Percentiles rank a stretch among this genome's conserved stretches.
Evolutionary conservation across 1,140 invertebrate species (phyloP).

Genomic region (Heliconius hewitsoni): DNA sequence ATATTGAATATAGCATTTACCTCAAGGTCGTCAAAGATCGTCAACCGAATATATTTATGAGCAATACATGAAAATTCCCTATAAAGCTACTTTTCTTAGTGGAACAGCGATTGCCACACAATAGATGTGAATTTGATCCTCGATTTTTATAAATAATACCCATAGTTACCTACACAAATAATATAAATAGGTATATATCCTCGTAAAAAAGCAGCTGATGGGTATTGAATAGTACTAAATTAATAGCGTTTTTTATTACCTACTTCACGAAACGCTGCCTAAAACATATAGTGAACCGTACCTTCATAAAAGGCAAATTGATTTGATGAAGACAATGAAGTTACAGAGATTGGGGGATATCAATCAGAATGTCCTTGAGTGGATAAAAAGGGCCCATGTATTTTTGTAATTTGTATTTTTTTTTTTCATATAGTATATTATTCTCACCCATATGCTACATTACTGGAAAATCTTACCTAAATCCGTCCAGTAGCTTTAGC

Average conservation of each 20-base stretch:
- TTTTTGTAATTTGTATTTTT: not conserved
- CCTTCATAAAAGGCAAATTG: not conserved
- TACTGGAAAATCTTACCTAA: too few relatives aligned
- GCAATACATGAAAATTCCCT: too few relatives aligned
- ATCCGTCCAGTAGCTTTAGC: too few relatives aligned
- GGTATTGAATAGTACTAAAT: not conserved
- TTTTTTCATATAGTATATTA: not conserved
- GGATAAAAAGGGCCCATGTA: not conserved
- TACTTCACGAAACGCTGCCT: not conserved
- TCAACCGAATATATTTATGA: too few relatives aligned
- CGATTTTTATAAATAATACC: not conserved
- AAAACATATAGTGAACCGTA: not conserved
- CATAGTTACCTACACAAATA: too few relatives aligned
- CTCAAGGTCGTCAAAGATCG: too few relatives aligned
- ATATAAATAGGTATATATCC: not conserved
- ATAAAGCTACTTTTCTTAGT: too few relatives aligned
- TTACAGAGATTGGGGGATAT: not conserved
- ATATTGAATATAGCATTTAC: too few relatives aligned
- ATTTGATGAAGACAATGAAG: slow-evolving; percentile 1
- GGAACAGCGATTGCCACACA: too few relatives aligned
- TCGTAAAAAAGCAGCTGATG: not conserved
- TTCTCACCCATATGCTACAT: too few relatives aligned
- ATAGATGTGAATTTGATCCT: too few relatives aligned
- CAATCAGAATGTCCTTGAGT: not conserved
- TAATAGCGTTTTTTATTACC: not conserved